phyloP scores from a whole-genome alignment of 1,140 invertebrate species.

The Drosophila bocki region DNA sequence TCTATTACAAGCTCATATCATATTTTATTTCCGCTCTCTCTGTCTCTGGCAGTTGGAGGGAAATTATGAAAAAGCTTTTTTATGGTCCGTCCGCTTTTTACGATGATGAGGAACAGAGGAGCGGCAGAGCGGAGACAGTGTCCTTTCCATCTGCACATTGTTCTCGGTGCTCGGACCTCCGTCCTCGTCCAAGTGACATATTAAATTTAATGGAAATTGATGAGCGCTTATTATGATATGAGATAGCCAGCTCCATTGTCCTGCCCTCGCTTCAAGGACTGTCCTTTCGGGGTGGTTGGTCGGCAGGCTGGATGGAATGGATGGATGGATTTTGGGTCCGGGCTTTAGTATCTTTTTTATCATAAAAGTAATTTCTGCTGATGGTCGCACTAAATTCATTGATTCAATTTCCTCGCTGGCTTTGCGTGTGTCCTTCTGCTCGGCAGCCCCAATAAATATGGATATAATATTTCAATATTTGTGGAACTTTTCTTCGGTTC shows the following conservation, averaged over 20 bases:
- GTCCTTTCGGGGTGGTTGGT: conserved; percentile 26
- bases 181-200: conserved; percentile 67
- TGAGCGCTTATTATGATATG: conserved; percentile 84
- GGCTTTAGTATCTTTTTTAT: conserved; percentile 71
- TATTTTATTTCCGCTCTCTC: conserved; percentile 75
- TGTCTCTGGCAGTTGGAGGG: conserved; percentile 31
- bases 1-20: conserved; percentile 83
- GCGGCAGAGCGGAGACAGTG: conserved; percentile 15
- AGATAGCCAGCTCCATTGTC: conserved; percentile 64
- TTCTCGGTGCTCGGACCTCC: conserved; percentile 3
- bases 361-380: conserved; percentile 81
- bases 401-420: conserved; percentile 76
- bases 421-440: conserved; percentile 19
- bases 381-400: conserved; percentile 80
- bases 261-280: conserved; percentile 16
- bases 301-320: conserved; percentile 12
- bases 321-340: conserved; percentile 39
- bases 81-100: conserved; percentile 74
- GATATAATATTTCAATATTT: conserved; percentile 84
- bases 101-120: conserved; percentile 66
- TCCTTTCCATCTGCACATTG: conserved; percentile 23
- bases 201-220: conserved; percentile 84
- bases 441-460: conserved; percentile 67
- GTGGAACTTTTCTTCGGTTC: conserved; percentile 40
- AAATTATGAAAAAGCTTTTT: conserved; percentile 84